Percentiles rank a stretch among this genome's conserved stretches.
These are phyloP conservation scores for Cottus gobio DNA, from an alignment of 2,113 vertebrate genomes.

Conservation along the genomic window DNA sequence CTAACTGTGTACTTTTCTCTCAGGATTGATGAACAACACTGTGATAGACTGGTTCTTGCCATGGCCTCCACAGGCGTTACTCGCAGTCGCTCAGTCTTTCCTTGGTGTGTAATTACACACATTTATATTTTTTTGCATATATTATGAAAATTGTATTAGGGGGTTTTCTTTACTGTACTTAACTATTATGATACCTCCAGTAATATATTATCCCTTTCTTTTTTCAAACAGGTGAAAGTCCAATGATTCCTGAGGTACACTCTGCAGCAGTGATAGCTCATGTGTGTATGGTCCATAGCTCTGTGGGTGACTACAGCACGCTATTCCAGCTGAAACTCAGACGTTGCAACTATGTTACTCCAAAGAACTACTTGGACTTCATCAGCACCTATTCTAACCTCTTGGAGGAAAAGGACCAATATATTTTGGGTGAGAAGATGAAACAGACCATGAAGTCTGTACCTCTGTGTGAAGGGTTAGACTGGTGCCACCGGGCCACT, in stretches of 20 bases:
- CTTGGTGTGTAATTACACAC: constrained; percentile 83
- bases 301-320: constrained; percentile 89
- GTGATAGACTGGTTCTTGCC: constrained; percentile 98
- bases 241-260: constrained; percentile 83
- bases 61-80: constrained; percentile 93
- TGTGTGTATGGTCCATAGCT: constrained; percentile 90
- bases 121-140: not conserved
- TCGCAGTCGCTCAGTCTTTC: constrained; percentile 91
- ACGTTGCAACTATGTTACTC: constrained; percentile 92
- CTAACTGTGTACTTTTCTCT: not conserved
- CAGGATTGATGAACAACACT: constrained; percentile 97
- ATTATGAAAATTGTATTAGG: not conserved
- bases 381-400: constrained; percentile 89
- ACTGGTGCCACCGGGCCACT: not conserved
- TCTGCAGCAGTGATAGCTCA: constrained; percentile 84
- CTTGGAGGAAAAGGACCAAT: constrained; percentile 90
- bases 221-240: constrained; percentile 81
- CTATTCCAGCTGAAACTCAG: constrained; percentile 91
- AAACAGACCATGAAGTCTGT: not conserved
- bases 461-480: not conserved
- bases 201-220: not conserved
- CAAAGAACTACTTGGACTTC: constrained; percentile 97
- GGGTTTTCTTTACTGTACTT: not conserved
- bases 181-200: not conserved
- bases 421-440: constrained; percentile 86